A percentile compares a stretch with the other conserved stretches of the same genome.
These are phyloP conservation scores for Rhinoderma darwinii DNA, from an alignment of 2,113 vertebrate genomes.

Conservation along the genomic window DNA sequence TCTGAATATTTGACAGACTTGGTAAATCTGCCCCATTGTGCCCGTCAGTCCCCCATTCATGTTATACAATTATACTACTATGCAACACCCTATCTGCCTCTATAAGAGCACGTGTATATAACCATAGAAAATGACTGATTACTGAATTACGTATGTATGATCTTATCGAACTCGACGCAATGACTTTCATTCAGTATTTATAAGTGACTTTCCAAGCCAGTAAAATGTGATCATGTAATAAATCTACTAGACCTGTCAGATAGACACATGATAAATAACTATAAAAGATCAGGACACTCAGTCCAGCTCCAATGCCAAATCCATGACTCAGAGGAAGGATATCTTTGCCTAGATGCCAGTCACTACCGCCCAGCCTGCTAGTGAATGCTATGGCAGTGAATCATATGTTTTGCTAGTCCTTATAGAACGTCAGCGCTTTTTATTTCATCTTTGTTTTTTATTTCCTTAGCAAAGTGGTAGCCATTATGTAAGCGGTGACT, in stretches of 20 bases:
- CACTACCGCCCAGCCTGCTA: background rate
- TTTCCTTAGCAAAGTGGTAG: background rate
- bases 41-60: no score
- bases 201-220: background rate
- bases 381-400: background rate
- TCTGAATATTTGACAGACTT: no score
- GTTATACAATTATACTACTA: no score
- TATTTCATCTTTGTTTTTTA: background rate
- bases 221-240: background rate
- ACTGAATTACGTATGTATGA: background rate
- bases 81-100: background rate
- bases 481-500: background rate
- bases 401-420: constrained; percentile 8
- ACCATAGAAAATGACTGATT: background rate
- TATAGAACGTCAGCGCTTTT: background rate
- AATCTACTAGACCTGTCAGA: background rate
- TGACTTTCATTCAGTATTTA: background rate
- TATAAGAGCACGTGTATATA: background rate
- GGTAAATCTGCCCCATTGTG: no score
- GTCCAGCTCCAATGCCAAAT: background rate
- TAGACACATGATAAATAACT: background rate
- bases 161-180: background rate
- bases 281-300: background rate
- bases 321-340: constrained; percentile 6
- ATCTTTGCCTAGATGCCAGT: background rate